These are phyloP conservation scores for Syngnathus typhle DNA, from an alignment of 2,113 vertebrate species.

Conservation along the genomic window DNA sequence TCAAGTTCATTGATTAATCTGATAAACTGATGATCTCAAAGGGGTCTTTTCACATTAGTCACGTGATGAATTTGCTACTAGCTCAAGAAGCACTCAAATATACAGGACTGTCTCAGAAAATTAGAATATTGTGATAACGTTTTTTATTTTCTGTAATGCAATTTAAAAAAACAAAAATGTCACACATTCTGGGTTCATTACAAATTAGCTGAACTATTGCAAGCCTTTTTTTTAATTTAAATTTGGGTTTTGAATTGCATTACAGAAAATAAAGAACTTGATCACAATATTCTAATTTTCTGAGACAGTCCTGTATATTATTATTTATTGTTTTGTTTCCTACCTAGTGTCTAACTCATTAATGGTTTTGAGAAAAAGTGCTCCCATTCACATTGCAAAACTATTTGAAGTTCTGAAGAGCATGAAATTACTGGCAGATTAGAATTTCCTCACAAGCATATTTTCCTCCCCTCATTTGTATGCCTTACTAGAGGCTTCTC, in stretches of 20 bases:
- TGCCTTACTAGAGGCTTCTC: slow-evolving; percentile 42
- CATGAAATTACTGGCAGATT: slow-evolving; percentile 61
- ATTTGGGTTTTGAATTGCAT: too few relatives aligned
- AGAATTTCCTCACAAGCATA: slow-evolving; percentile 48
- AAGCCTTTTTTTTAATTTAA: too few relatives aligned
- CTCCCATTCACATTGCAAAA: slow-evolving; percentile 33
- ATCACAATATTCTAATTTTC: too few relatives aligned
- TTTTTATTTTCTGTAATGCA: too few relatives aligned
- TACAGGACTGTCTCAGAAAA: too few relatives aligned
- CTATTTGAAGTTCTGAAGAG: slow-evolving; percentile 55
- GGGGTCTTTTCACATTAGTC: background rate
- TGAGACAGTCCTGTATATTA: background rate
- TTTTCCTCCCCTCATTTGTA: slow-evolving; percentile 61
- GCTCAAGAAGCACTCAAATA: background rate
- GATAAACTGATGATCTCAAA: background rate
- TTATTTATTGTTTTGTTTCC: slow-evolving; percentile 3
- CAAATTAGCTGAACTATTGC: too few relatives aligned
- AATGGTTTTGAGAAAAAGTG: slow-evolving; percentile 20
- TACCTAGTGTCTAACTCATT: slow-evolving; percentile 26
- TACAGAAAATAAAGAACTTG: too few relatives aligned
- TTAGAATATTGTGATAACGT: too few relatives aligned
- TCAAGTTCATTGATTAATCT: too few relatives aligned
- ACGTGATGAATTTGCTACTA: background rate
- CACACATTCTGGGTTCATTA: too few relatives aligned
- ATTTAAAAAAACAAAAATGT: too few relatives aligned